phyloP scores from a whole-genome alignment of 2,888 invertebrate species.

The Netelia fuscicornis region DNA sequence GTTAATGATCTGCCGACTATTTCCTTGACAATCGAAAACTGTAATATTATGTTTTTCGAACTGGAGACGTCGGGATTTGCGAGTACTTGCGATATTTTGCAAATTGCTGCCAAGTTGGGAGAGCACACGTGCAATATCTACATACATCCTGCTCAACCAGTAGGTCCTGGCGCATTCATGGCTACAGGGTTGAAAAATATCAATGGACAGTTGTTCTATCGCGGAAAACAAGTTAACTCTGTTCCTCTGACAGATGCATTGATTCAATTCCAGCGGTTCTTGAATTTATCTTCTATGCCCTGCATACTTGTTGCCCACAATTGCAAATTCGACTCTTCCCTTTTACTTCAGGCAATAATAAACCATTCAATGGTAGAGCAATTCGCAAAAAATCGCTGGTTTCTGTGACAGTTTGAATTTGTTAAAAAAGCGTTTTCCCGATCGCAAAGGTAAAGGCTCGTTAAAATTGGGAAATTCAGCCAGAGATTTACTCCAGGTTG shows the following conservation, averaged over 20 bases:
- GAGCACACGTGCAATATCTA: slow-evolving; percentile 58
- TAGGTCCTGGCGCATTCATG: slow-evolving; percentile 48
- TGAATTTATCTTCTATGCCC: slow-evolving; percentile 31
- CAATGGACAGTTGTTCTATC: slow-evolving; percentile 54
- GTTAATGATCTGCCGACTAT: slow-evolving; percentile 5
- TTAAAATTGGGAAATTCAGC: slow-evolving; percentile 49
- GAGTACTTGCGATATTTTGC: slow-evolving; percentile 36
- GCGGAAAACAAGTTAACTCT: slow-evolving; percentile 34
- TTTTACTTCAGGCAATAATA: slow-evolving; percentile 46
- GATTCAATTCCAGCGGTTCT: slow-evolving; percentile 33
- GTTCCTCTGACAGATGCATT: slow-evolving; percentile 40
- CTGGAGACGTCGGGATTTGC: slow-evolving; percentile 47
- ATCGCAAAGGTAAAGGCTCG: slow-evolving; percentile 52
- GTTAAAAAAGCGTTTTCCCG: slow-evolving; percentile 34
- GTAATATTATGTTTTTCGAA: slow-evolving; percentile 38
- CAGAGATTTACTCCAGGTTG: slow-evolving; percentile 28
- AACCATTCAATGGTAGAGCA: slow-evolving; percentile 43
- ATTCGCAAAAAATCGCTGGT: slow-evolving; percentile 43
- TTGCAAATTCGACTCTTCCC: slow-evolving; percentile 52
- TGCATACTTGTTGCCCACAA: slow-evolving; percentile 60
- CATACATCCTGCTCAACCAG: slow-evolving; percentile 61
- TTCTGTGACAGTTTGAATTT: slow-evolving; percentile 49
- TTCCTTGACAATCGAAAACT: slow-evolving; percentile 19
- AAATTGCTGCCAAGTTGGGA: slow-evolving; percentile 35
- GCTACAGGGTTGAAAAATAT: slow-evolving; percentile 61